Base-by-base conservation (phyloP, 2,797 vertebrate species). In the Chelon auratus region DNA sequence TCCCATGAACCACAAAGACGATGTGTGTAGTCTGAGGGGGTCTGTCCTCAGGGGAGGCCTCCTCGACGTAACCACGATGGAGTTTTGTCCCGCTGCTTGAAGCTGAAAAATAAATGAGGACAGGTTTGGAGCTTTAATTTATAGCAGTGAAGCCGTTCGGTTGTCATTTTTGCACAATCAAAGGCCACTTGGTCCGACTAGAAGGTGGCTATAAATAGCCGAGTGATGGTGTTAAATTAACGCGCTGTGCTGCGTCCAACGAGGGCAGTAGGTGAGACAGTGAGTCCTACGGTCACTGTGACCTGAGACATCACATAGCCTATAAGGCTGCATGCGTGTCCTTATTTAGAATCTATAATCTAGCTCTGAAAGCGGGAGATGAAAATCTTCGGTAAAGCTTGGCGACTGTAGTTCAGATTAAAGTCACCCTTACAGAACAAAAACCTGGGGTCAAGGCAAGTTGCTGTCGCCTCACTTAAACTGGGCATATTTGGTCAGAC, bases 31-130 rank as follows among this genome's bases (percentile, higher is more conserved):
- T 98, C 80, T 97, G 96, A 5, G 97, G 97, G 9, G 97, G 97
- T 73, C 97, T 96, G 91, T 99, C 97, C 87, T 99, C 97, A 24
- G 96, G 93, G 0, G 97, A 97, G 14, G 98, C 97, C 92, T 99
- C 98, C 86, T 99, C 98, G 39, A 99, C 97, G n/a, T 95, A 99
- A 69, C 98, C 98, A 75, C 98, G 93, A 39, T 99, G 98, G 51
- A 99, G 96, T 79, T 97, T 94, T 2, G 98, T 99, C 26, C 98
- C 98, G 77, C 98, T 99, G 79, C 98, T 99, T 18, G 97, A 99
- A 67, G 96, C 98, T 99, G 90, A 40, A 75, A 68, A 53, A 77
- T 17, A 57, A 73, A 15, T 47, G 14, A 52, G 3, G 7, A 69
- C 30, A 22, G 18, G 50, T 7, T n/a, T 39, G 17, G 50, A 55